Conservation (phyloP, 2,888 invertebrate species). For the Coelopa pilipes region DNA sequence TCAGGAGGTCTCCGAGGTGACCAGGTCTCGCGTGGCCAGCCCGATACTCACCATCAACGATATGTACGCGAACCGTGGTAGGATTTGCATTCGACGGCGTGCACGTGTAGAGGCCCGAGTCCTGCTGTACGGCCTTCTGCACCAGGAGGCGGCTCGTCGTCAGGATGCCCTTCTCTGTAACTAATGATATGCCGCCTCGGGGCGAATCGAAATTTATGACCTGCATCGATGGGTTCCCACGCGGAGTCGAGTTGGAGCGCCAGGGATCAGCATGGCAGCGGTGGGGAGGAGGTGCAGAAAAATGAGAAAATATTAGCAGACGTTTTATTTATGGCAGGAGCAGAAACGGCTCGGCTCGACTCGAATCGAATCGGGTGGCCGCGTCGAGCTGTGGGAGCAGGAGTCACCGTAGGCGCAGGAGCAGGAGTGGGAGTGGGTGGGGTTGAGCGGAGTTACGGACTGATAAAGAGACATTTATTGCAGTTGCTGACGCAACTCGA, state of each 20-base stretch:
- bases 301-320: slow-evolving; percentile 32
- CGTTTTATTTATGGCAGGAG: neutral
- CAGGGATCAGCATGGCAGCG: slow-evolving; percentile 22
- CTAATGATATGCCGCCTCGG: slow-evolving; percentile 86
- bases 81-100: slow-evolving; percentile 85
- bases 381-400: no score
- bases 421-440: neutral
- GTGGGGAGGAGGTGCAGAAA: slow-evolving; percentile 30
- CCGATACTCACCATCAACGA: slow-evolving; percentile 82
- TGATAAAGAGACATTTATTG: neutral
- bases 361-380: neutral
- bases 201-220: slow-evolving; percentile 91
- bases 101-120: slow-evolving; percentile 86
- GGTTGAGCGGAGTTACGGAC: neutral
- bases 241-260: slow-evolving; percentile 34
- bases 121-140: slow-evolving; percentile 81
- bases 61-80: slow-evolving; percentile 83
- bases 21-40: no score
- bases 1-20: no score
- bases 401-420: no score
- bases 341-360: neutral
- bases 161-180: slow-evolving; percentile 85
- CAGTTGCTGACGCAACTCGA: neutral
- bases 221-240: slow-evolving; percentile 66
- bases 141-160: slow-evolving; percentile 86